Percentiles rank a stretch among this genome's conserved stretches.
Evolutionary conservation across 2,113 vertebrate species (phyloP).

Genomic region (Taxidea taxus): DNA sequence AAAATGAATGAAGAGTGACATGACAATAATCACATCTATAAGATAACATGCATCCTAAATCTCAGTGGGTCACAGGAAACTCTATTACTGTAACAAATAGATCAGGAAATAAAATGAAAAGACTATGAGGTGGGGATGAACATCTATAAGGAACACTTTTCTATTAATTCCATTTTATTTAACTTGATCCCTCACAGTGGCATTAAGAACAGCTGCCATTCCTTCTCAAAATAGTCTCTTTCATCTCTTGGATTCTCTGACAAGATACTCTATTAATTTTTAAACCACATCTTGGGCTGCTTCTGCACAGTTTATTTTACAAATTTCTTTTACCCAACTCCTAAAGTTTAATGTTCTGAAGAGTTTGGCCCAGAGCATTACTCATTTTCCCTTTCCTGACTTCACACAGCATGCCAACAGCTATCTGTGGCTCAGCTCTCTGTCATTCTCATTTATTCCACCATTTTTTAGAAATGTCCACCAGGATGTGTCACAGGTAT

Average conservation of each 20-base stretch:
- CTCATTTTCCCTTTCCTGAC: not conserved
- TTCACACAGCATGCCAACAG: not conserved
- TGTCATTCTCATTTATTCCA: not conserved
- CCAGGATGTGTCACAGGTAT: not conserved
- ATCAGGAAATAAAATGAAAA: not conserved
- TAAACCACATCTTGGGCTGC: not conserved
- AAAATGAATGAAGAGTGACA: not conserved
- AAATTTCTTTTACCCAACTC: not conserved
- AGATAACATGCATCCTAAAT: not conserved
- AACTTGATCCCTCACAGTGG: not conserved
- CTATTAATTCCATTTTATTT: not conserved
- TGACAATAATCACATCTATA: not conserved
- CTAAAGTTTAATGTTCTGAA: not conserved
- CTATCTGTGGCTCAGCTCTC: not conserved
- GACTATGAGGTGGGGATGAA: not conserved
- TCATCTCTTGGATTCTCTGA: not conserved
- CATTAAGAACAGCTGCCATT: not conserved
- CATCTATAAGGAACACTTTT: not conserved
- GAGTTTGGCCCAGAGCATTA: not conserved
- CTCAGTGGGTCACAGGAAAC: not conserved
- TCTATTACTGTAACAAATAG: not conserved
- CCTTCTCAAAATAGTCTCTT: conserved; percentile 2
- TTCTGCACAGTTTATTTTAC: not conserved
- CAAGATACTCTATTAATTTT: not conserved
- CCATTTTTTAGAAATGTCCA: not conserved